phyloP scores from a whole-genome alignment of 2,797 vertebrate species.

The Urophycis tenuis region DNA sequence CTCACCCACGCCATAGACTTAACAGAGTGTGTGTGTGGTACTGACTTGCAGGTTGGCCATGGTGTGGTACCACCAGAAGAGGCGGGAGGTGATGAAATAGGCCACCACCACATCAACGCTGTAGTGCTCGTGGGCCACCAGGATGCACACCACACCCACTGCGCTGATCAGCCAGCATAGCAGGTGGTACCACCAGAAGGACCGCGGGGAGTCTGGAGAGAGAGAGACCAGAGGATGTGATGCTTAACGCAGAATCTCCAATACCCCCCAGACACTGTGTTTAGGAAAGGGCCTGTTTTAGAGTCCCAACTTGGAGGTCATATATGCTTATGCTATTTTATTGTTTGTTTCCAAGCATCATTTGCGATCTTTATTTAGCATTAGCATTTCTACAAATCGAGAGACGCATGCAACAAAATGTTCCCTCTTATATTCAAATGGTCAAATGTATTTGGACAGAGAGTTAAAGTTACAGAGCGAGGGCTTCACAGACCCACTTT shows the following conservation, averaged over 20 bases:
- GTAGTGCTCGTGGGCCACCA: conserved; percentile 96
- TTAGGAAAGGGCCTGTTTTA: too few species aligned
- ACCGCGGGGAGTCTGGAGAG: conserved; percentile 84
- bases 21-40: conserved; percentile 3
- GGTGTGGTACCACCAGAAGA: conserved; percentile 99
- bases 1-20: neutral
- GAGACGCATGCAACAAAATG: neutral
- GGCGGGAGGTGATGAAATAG: conserved; percentile 94
- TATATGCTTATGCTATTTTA: too few species aligned
- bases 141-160: conserved; percentile 87
- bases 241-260: neutral
- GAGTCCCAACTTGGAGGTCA: too few species aligned
- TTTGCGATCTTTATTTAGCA: too few species aligned
- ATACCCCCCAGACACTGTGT: neutral
- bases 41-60: conserved; percentile 94
- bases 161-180: conserved; percentile 93
- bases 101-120: conserved; percentile 92
- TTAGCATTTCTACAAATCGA: neutral
- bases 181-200: conserved; percentile 97
- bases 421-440: too few species aligned
- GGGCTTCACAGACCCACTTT: too few species aligned
- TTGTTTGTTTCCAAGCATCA: neutral
- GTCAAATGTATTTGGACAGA: too few species aligned
- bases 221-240: conserved; percentile 2
- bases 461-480: too few species aligned